Evolutionary conservation across 2,797 vertebrate genomes (phyloP).

Genomic region (Chiloscyllium punctatum): DNA sequence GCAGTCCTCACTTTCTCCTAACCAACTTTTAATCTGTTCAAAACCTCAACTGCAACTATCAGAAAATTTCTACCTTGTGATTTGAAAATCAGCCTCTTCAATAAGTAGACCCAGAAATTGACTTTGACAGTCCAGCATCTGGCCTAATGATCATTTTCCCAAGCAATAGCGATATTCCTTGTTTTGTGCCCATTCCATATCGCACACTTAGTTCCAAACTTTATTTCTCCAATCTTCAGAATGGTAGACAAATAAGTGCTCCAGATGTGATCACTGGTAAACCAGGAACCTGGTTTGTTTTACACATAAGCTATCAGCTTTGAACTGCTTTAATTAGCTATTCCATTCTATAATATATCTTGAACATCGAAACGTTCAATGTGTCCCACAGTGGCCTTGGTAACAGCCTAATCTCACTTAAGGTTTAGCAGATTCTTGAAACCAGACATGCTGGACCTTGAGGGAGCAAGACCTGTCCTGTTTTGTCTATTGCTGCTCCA

Average conservation of each 20-base stretch:
- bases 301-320: neutral
- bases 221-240: neutral
- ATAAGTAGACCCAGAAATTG: too few species aligned
- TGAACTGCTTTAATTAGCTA: neutral
- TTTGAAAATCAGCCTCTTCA: neutral
- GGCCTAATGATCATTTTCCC: neutral
- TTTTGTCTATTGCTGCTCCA: neutral
- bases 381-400: neutral
- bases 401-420: neutral
- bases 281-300: neutral
- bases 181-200: neutral
- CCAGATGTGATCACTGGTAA: neutral
- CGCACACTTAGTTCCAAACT: neutral
- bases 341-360: neutral
- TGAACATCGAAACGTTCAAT: neutral
- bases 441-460: neutral
- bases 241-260: neutral
- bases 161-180: neutral
- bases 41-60: neutral
- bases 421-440: neutral
- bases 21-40: neutral
- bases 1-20: too few species aligned
- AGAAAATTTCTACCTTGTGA: neutral
- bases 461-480: neutral
- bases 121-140: neutral